phyloP scores from a whole-genome alignment of 2,888 invertebrate species.

The Pseudococcus viburni region DNA sequence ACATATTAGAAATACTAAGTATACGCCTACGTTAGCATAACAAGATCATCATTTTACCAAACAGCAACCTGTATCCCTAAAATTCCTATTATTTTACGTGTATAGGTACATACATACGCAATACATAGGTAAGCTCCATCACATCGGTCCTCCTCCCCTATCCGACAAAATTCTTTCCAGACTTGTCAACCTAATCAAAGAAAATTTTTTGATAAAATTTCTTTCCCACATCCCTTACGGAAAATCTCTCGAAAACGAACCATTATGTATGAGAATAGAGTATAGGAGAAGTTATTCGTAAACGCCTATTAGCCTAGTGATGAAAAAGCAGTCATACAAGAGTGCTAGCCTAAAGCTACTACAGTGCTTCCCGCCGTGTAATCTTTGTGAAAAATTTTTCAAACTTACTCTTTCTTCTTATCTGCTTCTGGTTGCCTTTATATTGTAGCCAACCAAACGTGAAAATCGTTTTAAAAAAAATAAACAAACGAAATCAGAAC shows the following conservation, averaged over 20 bases:
- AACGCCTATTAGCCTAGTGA: conserved; percentile 32
- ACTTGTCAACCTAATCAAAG: too few relatives aligned
- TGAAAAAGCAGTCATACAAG: conserved; percentile 58
- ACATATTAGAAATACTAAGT: conserved; percentile 1
- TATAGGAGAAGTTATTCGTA: conserved; percentile 33
- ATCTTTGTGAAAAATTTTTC: conserved; percentile 26
- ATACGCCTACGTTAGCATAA: neutral
- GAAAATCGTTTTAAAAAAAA: conserved; percentile 53
- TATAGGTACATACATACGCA: neutral
- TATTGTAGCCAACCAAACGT: conserved; percentile 47
- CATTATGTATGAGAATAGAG: neutral
- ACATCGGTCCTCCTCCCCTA: neutral
- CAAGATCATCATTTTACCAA: neutral
- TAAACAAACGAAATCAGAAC: conserved; percentile 59
- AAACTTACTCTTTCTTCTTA: conserved; percentile 70
- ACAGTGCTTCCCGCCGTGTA: conserved; percentile 55
- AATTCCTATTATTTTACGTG: neutral
- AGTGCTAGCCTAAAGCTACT: conserved; percentile 64
- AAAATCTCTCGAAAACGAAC: neutral
- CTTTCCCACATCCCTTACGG: neutral
- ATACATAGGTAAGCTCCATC: neutral
- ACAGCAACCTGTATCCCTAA: neutral
- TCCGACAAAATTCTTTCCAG: neutral
- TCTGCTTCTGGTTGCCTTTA: conserved; percentile 70
- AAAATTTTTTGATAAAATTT: neutral